Conservation (phyloP, 92 coral and sea anemone species). For the Phenganax stokvisi region DNA sequence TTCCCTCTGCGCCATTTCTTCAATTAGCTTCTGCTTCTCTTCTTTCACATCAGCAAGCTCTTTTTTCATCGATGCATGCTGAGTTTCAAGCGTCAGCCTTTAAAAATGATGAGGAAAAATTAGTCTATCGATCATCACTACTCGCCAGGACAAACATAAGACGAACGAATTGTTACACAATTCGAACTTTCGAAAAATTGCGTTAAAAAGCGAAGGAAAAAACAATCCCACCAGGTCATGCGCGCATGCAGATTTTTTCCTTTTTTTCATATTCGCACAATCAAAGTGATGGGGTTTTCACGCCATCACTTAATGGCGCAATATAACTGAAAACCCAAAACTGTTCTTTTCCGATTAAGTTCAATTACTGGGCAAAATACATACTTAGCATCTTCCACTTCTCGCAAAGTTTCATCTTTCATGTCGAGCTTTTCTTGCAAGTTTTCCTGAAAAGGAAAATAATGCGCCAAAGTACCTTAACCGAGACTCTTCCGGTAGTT, state of each 20-base stretch:
- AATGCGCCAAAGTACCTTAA: not conserved
- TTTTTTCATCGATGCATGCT: slow-evolving; percentile 53
- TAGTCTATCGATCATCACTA: not conserved
- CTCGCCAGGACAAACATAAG: too few species aligned
- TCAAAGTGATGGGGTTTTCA: too few species aligned
- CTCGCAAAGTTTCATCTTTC: slow-evolving; percentile 2
- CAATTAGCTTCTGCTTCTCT: slow-evolving; percentile 52
- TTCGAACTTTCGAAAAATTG: too few species aligned
- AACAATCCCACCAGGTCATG: too few species aligned
- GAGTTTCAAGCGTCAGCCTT: not conserved
- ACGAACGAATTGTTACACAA: too few species aligned
- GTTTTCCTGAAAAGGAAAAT: slow-evolving; percentile 52
- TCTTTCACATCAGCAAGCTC: slow-evolving; percentile 54
- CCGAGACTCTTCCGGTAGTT: not conserved
- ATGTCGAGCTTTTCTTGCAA: slow-evolving; percentile 45
- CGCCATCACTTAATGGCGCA: too few species aligned
- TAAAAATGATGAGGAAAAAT: not conserved
- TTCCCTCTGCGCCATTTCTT: slow-evolving; percentile 74
- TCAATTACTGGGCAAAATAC: not conserved
- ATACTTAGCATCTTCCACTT: slow-evolving; percentile 21
- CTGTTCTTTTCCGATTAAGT: too few species aligned
- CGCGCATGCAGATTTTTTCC: too few species aligned
- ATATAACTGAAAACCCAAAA: too few species aligned
- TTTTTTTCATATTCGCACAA: too few species aligned
- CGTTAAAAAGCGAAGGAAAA: too few species aligned